A percentile compares a stretch with the other conserved stretches of the same genome.
Conservation (phyloP, 1,140 invertebrate genomes). For the Colletes gigas region DNA sequence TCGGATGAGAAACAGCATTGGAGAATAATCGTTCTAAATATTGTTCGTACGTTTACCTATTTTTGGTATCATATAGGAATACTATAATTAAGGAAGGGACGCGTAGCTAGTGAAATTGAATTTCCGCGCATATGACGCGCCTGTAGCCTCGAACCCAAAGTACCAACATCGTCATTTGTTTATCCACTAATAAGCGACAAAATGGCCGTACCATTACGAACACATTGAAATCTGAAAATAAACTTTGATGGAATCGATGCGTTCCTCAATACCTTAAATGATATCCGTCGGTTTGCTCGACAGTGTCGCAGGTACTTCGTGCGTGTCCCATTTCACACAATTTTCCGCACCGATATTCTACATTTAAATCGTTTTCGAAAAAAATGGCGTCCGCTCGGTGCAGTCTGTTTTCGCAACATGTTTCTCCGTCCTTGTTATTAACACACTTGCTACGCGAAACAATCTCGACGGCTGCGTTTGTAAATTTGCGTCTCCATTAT, state of each 20-base stretch:
- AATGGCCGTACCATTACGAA: conserved; percentile 63
- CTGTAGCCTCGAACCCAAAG: conserved; percentile 64
- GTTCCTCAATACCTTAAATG: background rate
- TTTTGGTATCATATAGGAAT: conserved; percentile 45
- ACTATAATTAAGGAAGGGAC: conserved; percentile 25
- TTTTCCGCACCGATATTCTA: background rate
- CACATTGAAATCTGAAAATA: conserved; percentile 38
- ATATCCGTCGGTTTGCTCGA: background rate
- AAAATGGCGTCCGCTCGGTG: conserved; percentile 45
- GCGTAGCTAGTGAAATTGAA: conserved; percentile 55
- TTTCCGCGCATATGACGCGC: conserved; percentile 58
- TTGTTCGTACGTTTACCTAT: conserved; percentile 45
- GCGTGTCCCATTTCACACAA: background rate
- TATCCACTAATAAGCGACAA: conserved; percentile 74
- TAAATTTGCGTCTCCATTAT: background rate
- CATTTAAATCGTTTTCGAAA: conserved; percentile 35
- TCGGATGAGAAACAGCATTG: too few species aligned
- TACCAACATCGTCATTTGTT: conserved; percentile 72
- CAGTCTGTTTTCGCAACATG: conserved; percentile 6
- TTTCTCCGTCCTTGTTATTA: conserved; percentile 13
- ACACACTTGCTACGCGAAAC: background rate
- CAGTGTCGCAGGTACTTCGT: background rate
- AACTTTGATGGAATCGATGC: conserved; percentile 18
- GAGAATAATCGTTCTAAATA: background rate
- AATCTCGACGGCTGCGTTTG: too few species aligned